These are phyloP conservation scores for Minunthozetes semirufus DNA, from an alignment of 2,888 invertebrate species.

Conservation along the genomic window DNA sequence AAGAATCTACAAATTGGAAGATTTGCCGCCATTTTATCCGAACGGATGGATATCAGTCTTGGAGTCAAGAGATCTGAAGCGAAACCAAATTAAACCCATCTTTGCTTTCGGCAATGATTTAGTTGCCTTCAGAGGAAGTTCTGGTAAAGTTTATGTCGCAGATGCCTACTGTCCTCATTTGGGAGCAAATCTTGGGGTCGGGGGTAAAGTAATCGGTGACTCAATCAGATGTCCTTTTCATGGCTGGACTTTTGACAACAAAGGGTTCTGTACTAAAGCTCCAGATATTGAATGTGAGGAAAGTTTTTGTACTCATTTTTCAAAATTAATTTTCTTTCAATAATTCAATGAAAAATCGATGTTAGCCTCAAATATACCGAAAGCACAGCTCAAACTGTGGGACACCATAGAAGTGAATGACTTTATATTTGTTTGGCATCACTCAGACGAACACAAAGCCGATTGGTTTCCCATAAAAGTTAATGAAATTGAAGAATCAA, in stretches of 20 bases:
- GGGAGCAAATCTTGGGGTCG: slow-evolving; percentile 75
- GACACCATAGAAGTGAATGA: slow-evolving; percentile 62
- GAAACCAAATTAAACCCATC: slow-evolving; percentile 56
- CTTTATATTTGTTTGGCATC: slow-evolving; percentile 73
- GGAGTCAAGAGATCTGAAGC: slow-evolving; percentile 40
- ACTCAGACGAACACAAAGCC: slow-evolving; percentile 61
- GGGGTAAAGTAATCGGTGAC: slow-evolving; percentile 58
- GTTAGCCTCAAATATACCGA: slow-evolving; percentile 50
- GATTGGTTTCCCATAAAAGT: slow-evolving; percentile 60
- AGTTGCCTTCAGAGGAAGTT: slow-evolving; percentile 61
- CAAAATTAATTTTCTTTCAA: no score
- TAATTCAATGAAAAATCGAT: no score
- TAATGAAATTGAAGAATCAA: slow-evolving; percentile 54
- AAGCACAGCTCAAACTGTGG: slow-evolving; percentile 65
- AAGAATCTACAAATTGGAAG: no score
- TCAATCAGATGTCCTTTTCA: slow-evolving; percentile 85
- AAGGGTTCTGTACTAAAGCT: no score
- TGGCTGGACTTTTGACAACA: slow-evolving; percentile 63
- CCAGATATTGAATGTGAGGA: no score
- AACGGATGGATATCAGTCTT: no score
- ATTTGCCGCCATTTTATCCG: no score
- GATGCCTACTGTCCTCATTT: slow-evolving; percentile 86
- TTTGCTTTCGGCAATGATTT: slow-evolving; percentile 59
- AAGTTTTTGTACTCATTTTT: no score
- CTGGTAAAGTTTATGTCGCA: slow-evolving; percentile 60